Evolutionary conservation across 2,113 vertebrate species (phyloP), one percentile per base, ranked within the genome.

Genomic region (Ondatra zibethicus): DNA sequence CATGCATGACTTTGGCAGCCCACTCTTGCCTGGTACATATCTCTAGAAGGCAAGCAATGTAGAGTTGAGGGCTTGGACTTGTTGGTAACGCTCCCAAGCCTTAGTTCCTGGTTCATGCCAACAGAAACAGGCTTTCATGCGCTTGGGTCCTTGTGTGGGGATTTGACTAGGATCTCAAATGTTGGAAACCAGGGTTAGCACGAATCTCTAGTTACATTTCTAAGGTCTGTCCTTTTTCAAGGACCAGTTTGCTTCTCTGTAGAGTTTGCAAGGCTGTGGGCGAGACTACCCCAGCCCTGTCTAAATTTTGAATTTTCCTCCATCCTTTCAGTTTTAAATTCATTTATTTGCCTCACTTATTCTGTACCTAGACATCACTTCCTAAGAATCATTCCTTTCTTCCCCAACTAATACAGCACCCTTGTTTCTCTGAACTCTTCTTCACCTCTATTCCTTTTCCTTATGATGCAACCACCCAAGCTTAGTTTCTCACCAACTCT

Each of bases 21-120:
- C 23, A 92, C 25, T 88, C 11, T 65, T 9, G 89, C 66, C 94
- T 73, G 31, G 92, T 94, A 72, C 78, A 27, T 27, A 91, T 94
- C 97, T 94, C 80, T 25, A 29, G 42, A 39, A 13, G 21, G 45
- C 70, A 2, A 45, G 47, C 80, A 42, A 19, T n/a, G 75, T 7
- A 6, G 36, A 27, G 27, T 29, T 42, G 17, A 47, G 76, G 33
- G 23, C 42, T 1, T 6, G 50, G 36, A 73, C 27, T 73, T 65
- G 29, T 19, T 11, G 11, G 23, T 8, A 13, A 17, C 39, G 25
- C 42, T 33, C 73, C 25, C 10, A 33, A 89, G 68, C 27, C 88
- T 42, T 2, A 2, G 50, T 5, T 13, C 3, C 31, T 3, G 6
- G 0, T 6, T 47, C 68, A 68, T 89, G 68, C 36, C 52, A 63